Percentiles rank a stretch among this genome's conserved stretches.
Evolutionary conservation across 2,113 vertebrate species (phyloP).

Genomic region (Clarias gariepinus): DNA sequence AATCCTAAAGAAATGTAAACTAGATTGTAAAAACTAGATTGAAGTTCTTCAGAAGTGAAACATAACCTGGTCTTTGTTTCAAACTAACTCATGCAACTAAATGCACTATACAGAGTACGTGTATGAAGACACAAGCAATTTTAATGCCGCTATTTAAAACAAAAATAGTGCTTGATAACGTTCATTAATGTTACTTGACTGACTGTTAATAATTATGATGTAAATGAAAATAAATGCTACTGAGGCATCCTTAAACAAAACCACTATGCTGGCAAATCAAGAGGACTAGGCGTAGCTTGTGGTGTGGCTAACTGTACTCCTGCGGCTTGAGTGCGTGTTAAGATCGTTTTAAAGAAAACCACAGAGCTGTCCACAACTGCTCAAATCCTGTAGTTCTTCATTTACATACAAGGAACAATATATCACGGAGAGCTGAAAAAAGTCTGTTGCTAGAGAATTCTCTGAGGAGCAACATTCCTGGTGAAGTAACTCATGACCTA

Average conservation of each 20-base stretch:
- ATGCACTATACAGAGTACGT: not conserved
- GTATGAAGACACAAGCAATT: not conserved
- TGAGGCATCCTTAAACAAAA: not conserved
- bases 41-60: not conserved
- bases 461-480: slow-evolving; percentile 49
- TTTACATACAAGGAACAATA: slow-evolving; percentile 53
- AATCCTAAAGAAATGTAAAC: not conserved
- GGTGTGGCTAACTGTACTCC: not conserved
- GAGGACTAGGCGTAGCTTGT: not conserved
- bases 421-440: slow-evolving; percentile 50
- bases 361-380: slow-evolving; percentile 24
- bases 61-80: not conserved
- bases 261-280: not conserved
- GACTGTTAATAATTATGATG: not conserved
- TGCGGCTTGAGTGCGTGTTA: slow-evolving; percentile 20
- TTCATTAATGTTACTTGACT: not conserved
- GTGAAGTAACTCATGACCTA: slow-evolving; percentile 49
- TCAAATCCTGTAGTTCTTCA: slow-evolving; percentile 41
- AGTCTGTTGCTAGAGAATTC: slow-evolving; percentile 44
- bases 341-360: slow-evolving; percentile 31
- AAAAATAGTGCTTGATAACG: not conserved
- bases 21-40: too few species aligned
- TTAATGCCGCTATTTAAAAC: not conserved
- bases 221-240: not conserved
- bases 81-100: not conserved